A percentile compares a stretch with the other conserved stretches of the same genome.
Conservation (phyloP, 2,113 vertebrate species). For the Scomber colias region DNA sequence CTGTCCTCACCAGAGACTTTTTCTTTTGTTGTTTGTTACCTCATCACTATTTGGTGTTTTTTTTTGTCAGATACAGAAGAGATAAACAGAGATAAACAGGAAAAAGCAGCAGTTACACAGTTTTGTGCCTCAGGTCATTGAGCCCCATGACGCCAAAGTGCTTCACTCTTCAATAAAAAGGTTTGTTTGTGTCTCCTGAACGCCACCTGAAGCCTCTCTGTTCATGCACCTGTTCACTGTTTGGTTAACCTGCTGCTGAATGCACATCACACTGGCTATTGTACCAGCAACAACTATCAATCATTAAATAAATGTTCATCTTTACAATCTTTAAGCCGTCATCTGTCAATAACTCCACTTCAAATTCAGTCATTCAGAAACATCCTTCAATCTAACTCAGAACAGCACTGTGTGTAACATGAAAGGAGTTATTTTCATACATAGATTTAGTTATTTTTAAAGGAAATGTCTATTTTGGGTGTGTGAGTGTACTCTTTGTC, state of each 20-base stretch:
- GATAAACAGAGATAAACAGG: neutral
- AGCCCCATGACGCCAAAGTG: neutral
- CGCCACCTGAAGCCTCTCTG: slow-evolving; percentile 35
- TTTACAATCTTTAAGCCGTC: neutral
- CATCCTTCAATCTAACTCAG: neutral
- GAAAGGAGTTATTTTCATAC: slow-evolving; percentile 46
- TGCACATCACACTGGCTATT: slow-evolving; percentile 23
- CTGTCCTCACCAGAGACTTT: neutral
- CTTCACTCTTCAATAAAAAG: slow-evolving; percentile 29
- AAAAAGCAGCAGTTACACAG: neutral
- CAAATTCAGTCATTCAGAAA: neutral
- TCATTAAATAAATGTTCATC: slow-evolving; percentile 23
- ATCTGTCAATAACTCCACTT: neutral
- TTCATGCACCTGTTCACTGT: slow-evolving; percentile 59
- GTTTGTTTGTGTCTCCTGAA: slow-evolving; percentile 48
- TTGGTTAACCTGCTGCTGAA: slow-evolving; percentile 56
- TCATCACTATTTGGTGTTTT: neutral
- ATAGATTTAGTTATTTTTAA: slow-evolving; percentile 34
- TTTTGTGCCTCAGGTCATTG: slow-evolving; percentile 11
- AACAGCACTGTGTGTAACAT: neutral
- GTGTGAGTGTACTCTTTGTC: slow-evolving; percentile 22
- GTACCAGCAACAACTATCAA: slow-evolving; percentile 9
- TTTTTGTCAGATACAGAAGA: slow-evolving; percentile 5
- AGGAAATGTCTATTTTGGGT: slow-evolving; percentile 53
- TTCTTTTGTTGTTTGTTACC: neutral